Evolutionary conservation across 2,113 vertebrate species (phyloP).

Genomic region (Gyps fulvus): DNA sequence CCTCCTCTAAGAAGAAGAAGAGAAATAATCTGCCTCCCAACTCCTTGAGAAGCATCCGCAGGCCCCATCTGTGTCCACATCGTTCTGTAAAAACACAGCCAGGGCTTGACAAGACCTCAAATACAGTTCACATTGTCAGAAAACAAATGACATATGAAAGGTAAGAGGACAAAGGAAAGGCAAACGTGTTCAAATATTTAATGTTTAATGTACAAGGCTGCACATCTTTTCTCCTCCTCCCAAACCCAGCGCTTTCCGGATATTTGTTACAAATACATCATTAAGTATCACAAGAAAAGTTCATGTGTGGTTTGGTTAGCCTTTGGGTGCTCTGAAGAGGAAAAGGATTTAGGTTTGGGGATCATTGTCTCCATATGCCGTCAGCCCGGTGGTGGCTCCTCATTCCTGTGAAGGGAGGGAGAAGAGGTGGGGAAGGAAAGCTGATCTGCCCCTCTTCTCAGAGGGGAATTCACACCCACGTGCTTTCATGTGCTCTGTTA

Average conservation of each 20-base stretch:
- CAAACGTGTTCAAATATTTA: slow-evolving; percentile 34
- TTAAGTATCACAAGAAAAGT: neutral
- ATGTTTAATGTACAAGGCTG: neutral
- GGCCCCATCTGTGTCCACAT: neutral
- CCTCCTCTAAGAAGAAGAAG: neutral
- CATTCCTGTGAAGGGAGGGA: neutral
- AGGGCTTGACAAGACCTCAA: neutral
- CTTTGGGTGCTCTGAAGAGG: neutral
- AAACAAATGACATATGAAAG: slow-evolving; percentile 21
- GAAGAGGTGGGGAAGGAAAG: neutral
- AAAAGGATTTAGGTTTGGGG: neutral
- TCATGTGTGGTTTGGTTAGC: neutral
- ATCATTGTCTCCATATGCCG: neutral
- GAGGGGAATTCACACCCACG: neutral
- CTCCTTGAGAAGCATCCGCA: neutral
- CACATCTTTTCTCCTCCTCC: neutral
- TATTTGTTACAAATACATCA: neutral
- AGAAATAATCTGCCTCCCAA: neutral
- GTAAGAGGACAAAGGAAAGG: slow-evolving; percentile 19
- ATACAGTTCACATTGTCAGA: neutral
- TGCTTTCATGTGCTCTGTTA: neutral
- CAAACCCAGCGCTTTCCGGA: neutral
- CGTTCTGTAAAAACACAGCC: neutral
- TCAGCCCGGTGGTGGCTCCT: neutral
- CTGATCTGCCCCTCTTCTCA: neutral